phyloP scores from a whole-genome alignment of 2,797 vertebrate genomes.

The Botia almorhae region DNA sequence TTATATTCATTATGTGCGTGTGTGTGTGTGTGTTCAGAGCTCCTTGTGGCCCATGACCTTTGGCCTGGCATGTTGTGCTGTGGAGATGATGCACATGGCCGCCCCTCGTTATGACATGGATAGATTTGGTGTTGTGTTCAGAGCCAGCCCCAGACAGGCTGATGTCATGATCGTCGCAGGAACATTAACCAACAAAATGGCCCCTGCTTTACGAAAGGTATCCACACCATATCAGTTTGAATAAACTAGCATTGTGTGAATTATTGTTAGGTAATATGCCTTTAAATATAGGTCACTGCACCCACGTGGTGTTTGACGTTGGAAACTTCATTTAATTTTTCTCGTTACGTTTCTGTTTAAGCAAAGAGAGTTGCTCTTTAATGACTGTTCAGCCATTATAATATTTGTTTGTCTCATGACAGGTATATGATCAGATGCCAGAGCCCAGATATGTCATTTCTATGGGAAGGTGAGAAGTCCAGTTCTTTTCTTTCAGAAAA shows the following conservation, averaged over 20 bases:
- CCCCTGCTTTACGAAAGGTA: slow-evolving; percentile 93
- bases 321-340: too few relatives aligned
- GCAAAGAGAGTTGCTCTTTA: not conserved
- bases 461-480: slow-evolving; percentile 90
- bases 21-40: slow-evolving; percentile 76
- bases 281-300: not conserved
- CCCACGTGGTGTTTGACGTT: not conserved
- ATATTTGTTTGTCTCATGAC: not conserved
- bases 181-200: slow-evolving; percentile 97
- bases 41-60: slow-evolving; percentile 99
- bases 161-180: slow-evolving; percentile 98
- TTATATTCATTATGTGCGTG: not conserved
- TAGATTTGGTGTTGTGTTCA: slow-evolving; percentile 95
- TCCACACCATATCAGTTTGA: not conserved
- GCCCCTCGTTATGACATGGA: slow-evolving; percentile 98
- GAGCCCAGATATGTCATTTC: slow-evolving; percentile 97
- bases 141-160: slow-evolving; percentile 92
- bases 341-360: slow-evolving; percentile 1
- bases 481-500: not conserved
- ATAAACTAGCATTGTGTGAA: not conserved
- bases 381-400: too few relatives aligned
- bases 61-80: slow-evolving; percentile 93
- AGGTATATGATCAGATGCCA: slow-evolving; percentile 99
- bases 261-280: not conserved
- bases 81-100: slow-evolving; percentile 99